A percentile compares a stretch with the other conserved stretches of the same genome.
Evolutionary conservation across 2,888 invertebrate species (phyloP).

Genomic region (Eupithecia subumbrata): DNA sequence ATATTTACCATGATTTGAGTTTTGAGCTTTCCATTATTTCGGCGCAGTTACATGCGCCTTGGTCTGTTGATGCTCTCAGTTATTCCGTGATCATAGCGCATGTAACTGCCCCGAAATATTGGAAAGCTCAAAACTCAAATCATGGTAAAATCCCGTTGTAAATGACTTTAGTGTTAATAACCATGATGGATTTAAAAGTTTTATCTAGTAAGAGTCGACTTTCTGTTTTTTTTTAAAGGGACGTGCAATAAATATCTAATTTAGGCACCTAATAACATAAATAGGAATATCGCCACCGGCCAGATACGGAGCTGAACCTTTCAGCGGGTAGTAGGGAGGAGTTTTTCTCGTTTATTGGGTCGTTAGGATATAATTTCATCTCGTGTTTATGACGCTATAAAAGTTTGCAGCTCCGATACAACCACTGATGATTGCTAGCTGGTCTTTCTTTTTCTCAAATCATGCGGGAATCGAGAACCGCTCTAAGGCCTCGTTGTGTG

Average conservation of each 20-base stretch:
- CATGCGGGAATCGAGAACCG: neutral
- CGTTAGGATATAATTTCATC: constrained; percentile 83
- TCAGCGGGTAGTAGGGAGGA: constrained; percentile 70
- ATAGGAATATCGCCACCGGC: constrained; percentile 55
- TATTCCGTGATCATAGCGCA: no score
- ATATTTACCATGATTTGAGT: no score
- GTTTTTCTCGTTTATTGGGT: constrained; percentile 80
- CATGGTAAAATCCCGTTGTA: no score
- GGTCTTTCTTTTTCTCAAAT: constrained; percentile 31
- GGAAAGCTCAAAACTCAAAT: no score
- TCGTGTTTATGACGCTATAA: constrained; percentile 79
- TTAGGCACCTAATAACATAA: constrained; percentile 58
- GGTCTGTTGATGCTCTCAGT: no score
- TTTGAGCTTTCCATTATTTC: no score
- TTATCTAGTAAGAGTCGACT: constrained; percentile 27
- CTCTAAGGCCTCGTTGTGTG: neutral
- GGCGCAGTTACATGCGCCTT: no score
- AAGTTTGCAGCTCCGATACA: constrained; percentile 78
- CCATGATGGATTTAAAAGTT: no score
- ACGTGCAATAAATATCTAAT: constrained; percentile 47
- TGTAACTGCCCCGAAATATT: no score
- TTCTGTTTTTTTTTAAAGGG: constrained; percentile 36
- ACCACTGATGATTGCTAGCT: constrained; percentile 72
- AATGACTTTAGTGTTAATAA: no score
- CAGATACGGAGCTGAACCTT: constrained; percentile 65